Conservation (phyloP, 2,113 vertebrate species). For the Plestiodon gilberti region DNA sequence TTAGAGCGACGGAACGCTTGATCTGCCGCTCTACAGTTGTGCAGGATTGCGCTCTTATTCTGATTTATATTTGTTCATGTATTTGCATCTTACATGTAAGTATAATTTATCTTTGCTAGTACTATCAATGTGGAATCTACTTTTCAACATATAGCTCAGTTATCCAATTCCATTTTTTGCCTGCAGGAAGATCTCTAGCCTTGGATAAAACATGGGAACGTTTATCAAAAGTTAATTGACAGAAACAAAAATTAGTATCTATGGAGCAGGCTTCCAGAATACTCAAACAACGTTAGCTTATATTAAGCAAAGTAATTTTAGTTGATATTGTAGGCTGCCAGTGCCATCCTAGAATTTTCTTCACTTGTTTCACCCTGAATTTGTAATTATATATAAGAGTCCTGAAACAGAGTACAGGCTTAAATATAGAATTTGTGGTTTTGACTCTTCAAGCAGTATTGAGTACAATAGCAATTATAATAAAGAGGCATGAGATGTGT, state of each 20-base stretch:
- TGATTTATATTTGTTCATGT: no score
- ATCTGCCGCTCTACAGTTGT: no score
- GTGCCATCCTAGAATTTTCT: background rate
- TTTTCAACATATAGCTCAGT: no score
- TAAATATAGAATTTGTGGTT: slow-evolving; percentile 17
- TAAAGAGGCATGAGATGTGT: background rate
- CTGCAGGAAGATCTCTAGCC: no score
- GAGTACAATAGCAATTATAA: background rate
- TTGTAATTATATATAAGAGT: background rate
- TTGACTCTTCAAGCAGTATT: background rate
- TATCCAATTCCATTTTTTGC: no score
- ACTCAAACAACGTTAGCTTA: background rate
- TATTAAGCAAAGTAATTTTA: background rate
- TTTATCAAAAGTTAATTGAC: background rate
- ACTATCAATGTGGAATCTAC: no score
- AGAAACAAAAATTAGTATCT: background rate
- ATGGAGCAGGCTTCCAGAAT: background rate
- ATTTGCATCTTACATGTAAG: no score
- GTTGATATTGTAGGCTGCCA: background rate
- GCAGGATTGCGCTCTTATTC: no score
- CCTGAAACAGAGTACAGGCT: background rate
- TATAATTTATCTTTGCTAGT: no score
- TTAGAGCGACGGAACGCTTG: no score
- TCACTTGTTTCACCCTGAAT: background rate
- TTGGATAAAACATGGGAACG: no score